Evolutionary conservation across 2,888 invertebrate genomes (phyloP).

Genomic region (Tortricodes alternella): DNA sequence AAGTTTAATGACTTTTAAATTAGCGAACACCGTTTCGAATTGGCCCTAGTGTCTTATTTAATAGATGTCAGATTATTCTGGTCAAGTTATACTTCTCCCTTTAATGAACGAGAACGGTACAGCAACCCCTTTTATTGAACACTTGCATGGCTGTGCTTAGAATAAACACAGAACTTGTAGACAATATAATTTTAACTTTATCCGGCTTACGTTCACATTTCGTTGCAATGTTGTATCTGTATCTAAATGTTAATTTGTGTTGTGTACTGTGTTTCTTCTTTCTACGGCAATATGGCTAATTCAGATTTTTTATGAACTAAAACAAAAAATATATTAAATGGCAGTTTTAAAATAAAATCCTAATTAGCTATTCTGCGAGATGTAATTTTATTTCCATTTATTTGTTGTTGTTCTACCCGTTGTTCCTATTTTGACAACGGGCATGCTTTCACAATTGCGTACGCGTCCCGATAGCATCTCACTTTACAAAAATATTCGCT

Average conservation of each 20-base stretch:
- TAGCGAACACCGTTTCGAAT: no score
- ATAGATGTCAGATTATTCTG: background rate
- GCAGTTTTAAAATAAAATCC: no score
- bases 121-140: background rate
- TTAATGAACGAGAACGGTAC: background rate
- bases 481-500: constrained; percentile 29
- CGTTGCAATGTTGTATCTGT: background rate
- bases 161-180: background rate
- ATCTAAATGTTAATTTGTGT: background rate
- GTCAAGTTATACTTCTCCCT: background rate
- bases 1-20: no score
- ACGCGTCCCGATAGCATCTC: constrained; percentile 43
- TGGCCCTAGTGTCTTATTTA: background rate
- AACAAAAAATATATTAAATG: background rate
- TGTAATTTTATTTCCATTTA: background rate
- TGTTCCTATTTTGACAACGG: constrained; percentile 28
- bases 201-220: background rate
- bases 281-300: background rate
- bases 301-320: no score
- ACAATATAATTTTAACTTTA: background rate
- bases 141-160: background rate
- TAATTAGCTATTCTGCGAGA: background rate
- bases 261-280: background rate
- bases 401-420: constrained; percentile 25
- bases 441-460: constrained; percentile 17